Conservation (phyloP, 2,797 vertebrate species). For the Poecile montanus region DNA sequence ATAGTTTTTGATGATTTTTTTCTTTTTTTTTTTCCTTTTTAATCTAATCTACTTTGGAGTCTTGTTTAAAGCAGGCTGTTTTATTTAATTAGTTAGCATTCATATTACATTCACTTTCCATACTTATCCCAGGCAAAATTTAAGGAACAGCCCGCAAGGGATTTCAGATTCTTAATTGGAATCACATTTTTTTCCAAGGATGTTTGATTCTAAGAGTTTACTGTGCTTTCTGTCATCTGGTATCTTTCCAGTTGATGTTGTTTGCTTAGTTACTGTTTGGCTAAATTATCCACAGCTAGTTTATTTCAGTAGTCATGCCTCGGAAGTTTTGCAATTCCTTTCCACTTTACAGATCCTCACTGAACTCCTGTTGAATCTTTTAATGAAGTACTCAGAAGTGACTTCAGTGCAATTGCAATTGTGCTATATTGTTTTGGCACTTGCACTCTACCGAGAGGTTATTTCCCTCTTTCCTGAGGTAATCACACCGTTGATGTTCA, state of each 20-base stretch:
- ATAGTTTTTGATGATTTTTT: background rate
- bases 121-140: background rate
- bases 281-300: background rate
- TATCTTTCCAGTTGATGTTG: slow-evolving; percentile 3
- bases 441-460: background rate
- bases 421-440: background rate
- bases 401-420: background rate
- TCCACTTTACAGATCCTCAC: background rate
- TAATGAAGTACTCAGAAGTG: background rate
- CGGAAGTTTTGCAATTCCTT: background rate
- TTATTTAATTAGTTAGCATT: background rate
- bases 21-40: background rate
- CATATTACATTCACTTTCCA: background rate
- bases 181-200: background rate
- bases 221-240: background rate
- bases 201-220: background rate
- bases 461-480: background rate
- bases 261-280: slow-evolving; percentile 12
- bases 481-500: background rate
- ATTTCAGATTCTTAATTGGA: background rate
- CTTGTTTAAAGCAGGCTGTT: background rate
- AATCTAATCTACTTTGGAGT: background rate
- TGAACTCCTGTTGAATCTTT: background rate
- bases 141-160: background rate
- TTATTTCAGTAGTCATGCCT: slow-evolving; percentile 2